These are phyloP conservation scores for Panthera leo DNA, from an alignment of 2,113 vertebrate species.

Conservation along the genomic window DNA sequence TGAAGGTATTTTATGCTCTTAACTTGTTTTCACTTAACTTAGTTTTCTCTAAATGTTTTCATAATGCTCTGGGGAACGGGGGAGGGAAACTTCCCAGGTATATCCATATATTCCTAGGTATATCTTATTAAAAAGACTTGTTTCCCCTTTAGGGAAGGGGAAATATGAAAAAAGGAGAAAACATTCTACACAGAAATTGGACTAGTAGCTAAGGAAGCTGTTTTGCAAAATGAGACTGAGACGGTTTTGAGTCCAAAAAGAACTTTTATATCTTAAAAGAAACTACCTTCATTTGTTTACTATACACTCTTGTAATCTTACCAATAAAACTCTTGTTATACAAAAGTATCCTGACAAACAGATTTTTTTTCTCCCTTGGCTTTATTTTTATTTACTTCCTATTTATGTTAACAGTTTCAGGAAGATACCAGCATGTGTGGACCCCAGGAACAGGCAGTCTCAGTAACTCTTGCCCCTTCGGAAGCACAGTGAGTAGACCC, in stretches of 20 bases:
- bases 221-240: neutral
- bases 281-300: constrained; percentile 38
- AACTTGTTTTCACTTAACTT: neutral
- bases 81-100: neutral
- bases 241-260: neutral
- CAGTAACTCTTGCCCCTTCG: neutral
- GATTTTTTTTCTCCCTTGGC: neutral
- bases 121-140: neutral
- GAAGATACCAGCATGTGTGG: neutral
- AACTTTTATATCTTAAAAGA: neutral
- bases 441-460: constrained; percentile 18
- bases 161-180: constrained; percentile 21
- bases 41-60: neutral
- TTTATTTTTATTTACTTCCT: constrained; percentile 70
- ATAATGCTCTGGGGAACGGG: neutral
- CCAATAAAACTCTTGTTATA: constrained; percentile 26
- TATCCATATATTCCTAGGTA: neutral
- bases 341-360: constrained; percentile 34
- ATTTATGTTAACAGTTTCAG: constrained; percentile 43
- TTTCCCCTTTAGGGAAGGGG: neutral
- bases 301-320: neutral
- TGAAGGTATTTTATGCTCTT: neutral
- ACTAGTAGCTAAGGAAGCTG: neutral
- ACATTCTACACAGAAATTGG: neutral
- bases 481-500: neutral